Percentiles rank a stretch among this genome's conserved stretches.
Conservation (phyloP, 1,140 invertebrate genomes). For the Cydia strobilella region DNA sequence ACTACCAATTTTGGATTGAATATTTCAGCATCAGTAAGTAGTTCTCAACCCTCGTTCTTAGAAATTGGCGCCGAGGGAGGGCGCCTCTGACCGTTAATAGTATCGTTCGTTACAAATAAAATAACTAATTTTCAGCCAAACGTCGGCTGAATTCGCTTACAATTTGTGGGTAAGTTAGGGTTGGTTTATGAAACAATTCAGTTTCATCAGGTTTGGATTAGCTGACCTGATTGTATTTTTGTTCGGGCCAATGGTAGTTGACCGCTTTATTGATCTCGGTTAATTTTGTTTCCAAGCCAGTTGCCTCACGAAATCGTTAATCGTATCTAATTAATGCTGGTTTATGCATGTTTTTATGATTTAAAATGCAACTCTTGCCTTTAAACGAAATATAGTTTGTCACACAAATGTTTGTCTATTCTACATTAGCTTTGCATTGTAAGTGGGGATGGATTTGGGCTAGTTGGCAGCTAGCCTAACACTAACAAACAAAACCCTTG, state of each 20-base stretch:
- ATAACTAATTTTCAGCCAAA: constrained; percentile 19
- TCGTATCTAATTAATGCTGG: background rate
- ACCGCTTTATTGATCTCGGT: background rate
- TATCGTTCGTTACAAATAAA: constrained; percentile 24
- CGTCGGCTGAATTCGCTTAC: background rate
- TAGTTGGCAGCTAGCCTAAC: too few relatives aligned
- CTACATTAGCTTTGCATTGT: too few relatives aligned
- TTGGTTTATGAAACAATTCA: background rate
- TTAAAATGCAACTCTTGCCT: background rate
- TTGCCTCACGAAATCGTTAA: background rate
- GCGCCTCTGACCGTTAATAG: constrained; percentile 5
- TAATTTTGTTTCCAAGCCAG: background rate
- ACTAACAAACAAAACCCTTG: too few relatives aligned
- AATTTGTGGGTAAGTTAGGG: background rate
- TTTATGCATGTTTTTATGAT: background rate
- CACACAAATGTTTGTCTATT: too few relatives aligned
- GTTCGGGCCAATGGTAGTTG: background rate
- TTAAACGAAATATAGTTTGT: too few relatives aligned
- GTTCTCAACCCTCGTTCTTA: constrained; percentile 20
- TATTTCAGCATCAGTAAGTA: constrained; percentile 1
- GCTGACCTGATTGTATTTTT: constrained; percentile 4
- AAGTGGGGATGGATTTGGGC: too few relatives aligned
- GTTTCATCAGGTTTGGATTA: background rate
- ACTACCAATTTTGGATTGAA: background rate
- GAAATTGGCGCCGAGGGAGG: constrained; percentile 9